Percentiles rank a stretch among this genome's conserved stretches.
These are phyloP conservation scores for Typhlichthys subterraneus DNA, from an alignment of 2,797 vertebrate genomes.

Conservation along the genomic window DNA sequence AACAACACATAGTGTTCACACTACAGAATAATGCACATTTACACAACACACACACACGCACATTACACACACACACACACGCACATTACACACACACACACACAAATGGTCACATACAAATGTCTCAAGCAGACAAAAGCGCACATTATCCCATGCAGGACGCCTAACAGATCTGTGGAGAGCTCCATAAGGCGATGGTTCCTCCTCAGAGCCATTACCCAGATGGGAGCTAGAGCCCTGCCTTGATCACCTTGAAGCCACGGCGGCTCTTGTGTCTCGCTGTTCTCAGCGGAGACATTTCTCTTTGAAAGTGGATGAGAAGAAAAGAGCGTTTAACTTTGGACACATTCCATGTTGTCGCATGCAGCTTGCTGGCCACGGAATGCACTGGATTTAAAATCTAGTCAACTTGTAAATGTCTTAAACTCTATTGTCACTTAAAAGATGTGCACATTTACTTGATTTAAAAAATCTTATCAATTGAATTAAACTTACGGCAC, in stretches of 20 bases:
- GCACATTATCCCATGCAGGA: constrained; percentile 1
- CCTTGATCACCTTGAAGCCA: constrained; percentile 5
- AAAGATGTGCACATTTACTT: background rate
- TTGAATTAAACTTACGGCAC: too few relatives aligned
- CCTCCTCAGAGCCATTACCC: constrained; percentile 22
- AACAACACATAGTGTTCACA: constrained; percentile 26
- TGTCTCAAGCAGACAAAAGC: constrained; percentile 1
- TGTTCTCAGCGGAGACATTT: constrained; percentile 3
- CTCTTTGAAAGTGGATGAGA: background rate
- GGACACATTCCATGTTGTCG: background rate
- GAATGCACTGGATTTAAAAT: too few relatives aligned
- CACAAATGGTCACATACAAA: constrained; percentile 3
- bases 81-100: background rate
- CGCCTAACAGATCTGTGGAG: constrained; percentile 6
- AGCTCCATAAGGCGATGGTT: constrained; percentile 18
- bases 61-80: too few relatives aligned
- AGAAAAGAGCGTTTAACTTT: background rate
- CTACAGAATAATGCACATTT: background rate
- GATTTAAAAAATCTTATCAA: background rate
- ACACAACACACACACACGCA: constrained; percentile 7
- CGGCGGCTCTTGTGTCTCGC: background rate
- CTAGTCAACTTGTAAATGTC: too few relatives aligned
- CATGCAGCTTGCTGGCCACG: background rate
- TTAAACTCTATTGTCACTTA: too few relatives aligned
- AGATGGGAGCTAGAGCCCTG: constrained; percentile 22